These are phyloP conservation scores for Odontocerum albicorne DNA, from an alignment of 2,888 invertebrate genomes.

Conservation along the genomic window DNA sequence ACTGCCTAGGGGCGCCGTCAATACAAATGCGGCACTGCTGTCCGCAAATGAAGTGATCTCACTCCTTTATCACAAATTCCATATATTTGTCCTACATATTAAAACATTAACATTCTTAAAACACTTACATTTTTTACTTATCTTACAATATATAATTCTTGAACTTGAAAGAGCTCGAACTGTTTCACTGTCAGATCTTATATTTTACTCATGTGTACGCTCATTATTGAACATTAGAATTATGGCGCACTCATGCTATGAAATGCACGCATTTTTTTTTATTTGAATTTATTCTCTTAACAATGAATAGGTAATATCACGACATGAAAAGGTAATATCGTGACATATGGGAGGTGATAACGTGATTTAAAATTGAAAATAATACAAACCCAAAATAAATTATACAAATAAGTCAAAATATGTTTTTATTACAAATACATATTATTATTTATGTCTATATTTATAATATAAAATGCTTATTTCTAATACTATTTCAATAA, in stretches of 20 bases:
- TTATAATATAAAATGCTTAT: conserved; percentile 7
- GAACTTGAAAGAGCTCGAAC: too few relatives aligned
- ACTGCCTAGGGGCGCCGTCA: too few relatives aligned
- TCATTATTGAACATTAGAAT: conserved; percentile 5
- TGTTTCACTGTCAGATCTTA: conserved; percentile 1
- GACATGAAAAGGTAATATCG: conserved; percentile 4
- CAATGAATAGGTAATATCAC: conserved; percentile 1
- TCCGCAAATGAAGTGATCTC: too few relatives aligned
- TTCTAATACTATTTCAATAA: conserved; percentile 1
- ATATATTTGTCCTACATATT: too few relatives aligned
- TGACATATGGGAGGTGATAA: too few relatives aligned
- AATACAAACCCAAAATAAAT: conserved; percentile 10
- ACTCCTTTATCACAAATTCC: too few relatives aligned
- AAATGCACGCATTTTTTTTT: background rate
- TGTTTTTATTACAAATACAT: conserved; percentile 17
- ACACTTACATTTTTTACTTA: too few relatives aligned
- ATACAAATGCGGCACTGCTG: too few relatives aligned
- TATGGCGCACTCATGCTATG: conserved; percentile 1
- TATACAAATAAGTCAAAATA: background rate
- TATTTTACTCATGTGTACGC: background rate
- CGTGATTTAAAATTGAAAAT: conserved; percentile 1
- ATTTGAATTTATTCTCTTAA: conserved; percentile 1
- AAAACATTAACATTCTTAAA: too few relatives aligned
- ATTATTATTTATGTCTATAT: conserved; percentile 4
- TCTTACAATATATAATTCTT: too few relatives aligned